Evolutionary conservation across 2,888 invertebrate genomes (phyloP).

Genomic region (Punctoribates punctum): DNA sequence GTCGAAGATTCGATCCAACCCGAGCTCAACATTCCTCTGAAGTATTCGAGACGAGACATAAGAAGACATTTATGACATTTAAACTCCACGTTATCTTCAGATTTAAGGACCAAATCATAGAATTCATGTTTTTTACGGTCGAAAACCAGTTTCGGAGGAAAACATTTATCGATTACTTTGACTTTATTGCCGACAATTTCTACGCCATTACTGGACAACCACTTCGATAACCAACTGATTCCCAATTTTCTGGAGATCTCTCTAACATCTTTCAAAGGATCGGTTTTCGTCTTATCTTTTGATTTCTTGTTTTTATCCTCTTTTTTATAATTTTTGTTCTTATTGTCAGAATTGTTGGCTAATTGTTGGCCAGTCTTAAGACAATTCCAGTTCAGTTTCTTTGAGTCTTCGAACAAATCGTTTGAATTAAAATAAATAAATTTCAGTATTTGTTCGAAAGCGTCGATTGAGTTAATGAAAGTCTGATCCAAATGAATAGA

Average conservation of each 20-base stretch:
- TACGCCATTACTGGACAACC: slow-evolving; percentile 51
- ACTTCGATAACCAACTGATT: slow-evolving; percentile 50
- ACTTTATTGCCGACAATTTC: slow-evolving; percentile 45
- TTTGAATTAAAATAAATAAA: slow-evolving; percentile 69
- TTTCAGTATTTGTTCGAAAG: slow-evolving; percentile 67
- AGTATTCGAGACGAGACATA: slow-evolving; percentile 76
- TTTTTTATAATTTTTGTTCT: slow-evolving; percentile 47
- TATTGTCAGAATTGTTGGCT: slow-evolving; percentile 10
- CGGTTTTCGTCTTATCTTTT: slow-evolving; percentile 13
- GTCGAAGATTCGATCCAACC: slow-evolving; percentile 62
- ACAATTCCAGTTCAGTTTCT: slow-evolving; percentile 47
- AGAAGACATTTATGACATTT: slow-evolving; percentile 76
- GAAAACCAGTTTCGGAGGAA: slow-evolving; percentile 55
- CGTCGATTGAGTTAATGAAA: slow-evolving; percentile 60
- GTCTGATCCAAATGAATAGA: slow-evolving; percentile 57
- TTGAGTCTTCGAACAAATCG: slow-evolving; percentile 60
- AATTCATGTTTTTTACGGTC: slow-evolving; percentile 58
- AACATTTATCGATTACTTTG: slow-evolving; percentile 46
- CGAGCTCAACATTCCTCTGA: slow-evolving; percentile 74
- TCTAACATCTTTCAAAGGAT: slow-evolving; percentile 50
- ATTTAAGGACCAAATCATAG: slow-evolving; percentile 63
- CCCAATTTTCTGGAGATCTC: slow-evolving; percentile 52
- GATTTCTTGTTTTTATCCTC: slow-evolving; percentile 47
- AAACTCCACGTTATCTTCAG: slow-evolving; percentile 56
- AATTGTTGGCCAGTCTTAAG: neutral